These are phyloP conservation scores for Orientallactaga bullata DNA, from an alignment of 2,113 vertebrate species.

Conservation along the genomic window DNA sequence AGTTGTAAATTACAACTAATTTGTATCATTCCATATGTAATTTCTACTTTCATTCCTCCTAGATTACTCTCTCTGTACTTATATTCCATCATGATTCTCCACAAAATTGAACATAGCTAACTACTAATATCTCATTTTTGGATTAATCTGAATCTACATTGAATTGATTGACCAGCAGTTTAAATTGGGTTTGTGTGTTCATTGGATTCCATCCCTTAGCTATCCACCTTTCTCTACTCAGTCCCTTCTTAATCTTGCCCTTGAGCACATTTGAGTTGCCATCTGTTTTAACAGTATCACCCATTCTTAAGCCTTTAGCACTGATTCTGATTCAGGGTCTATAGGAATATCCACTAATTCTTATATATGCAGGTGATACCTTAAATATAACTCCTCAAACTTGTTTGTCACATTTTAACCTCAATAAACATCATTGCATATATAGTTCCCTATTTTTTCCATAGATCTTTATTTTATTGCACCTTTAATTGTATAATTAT, in stretches of 20 bases:
- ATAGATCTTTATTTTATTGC: background rate
- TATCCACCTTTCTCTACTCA: background rate
- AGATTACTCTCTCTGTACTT: background rate
- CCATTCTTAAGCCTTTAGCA: background rate
- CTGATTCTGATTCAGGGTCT: background rate
- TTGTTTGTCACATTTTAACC: background rate
- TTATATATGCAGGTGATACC: background rate
- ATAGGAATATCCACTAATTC: background rate
- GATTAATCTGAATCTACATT: background rate
- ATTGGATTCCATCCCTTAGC: background rate
- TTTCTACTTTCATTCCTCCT: background rate
- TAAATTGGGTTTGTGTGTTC: background rate
- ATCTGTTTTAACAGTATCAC: background rate
- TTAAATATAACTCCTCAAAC: background rate
- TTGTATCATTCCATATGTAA: background rate
- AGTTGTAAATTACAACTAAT: background rate
- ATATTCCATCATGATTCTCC: no score
- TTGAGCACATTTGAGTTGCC: background rate
- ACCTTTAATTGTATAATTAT: conserved; percentile 4
- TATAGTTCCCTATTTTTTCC: background rate
- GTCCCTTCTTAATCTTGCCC: background rate
- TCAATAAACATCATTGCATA: conserved; percentile 3
- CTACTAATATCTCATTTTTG: no score
- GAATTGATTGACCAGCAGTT: background rate
- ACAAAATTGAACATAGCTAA: no score